phyloP scores from a whole-genome alignment of 2,113 vertebrate species.

The Penelope pileata region DNA sequence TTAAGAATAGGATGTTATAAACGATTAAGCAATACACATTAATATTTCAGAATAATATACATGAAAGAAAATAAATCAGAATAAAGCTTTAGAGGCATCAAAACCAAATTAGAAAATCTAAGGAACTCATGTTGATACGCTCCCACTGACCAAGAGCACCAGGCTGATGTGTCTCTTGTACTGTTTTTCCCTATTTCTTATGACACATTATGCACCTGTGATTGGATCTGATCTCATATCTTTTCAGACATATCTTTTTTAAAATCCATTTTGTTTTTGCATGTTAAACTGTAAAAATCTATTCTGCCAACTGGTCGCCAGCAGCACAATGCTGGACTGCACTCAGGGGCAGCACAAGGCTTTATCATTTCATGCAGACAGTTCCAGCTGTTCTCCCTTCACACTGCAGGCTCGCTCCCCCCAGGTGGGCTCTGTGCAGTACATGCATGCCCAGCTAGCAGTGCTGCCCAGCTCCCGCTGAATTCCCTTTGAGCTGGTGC shows the following conservation, averaged over 20 bases:
- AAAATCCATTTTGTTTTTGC: background rate
- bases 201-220: background rate
- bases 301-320: background rate
- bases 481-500: background rate
- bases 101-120: background rate
- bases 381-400: background rate
- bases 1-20: background rate
- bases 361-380: background rate
- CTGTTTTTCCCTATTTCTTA: background rate
- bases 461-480: background rate
- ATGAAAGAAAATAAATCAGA: constrained; percentile 16
- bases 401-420: background rate
- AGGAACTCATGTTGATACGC: background rate
- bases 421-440: background rate
- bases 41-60: background rate
- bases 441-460: background rate
- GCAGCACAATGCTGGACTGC: background rate
- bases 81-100: background rate
- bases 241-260: background rate
- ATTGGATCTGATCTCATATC: background rate
- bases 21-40: constrained; percentile 22
- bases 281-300: background rate
- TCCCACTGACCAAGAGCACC: background rate
- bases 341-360: background rate
- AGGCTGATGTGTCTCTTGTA: background rate